Evolutionary conservation across 2,797 vertebrate genomes (phyloP).

Genomic region (Staurois parvus): DNA sequence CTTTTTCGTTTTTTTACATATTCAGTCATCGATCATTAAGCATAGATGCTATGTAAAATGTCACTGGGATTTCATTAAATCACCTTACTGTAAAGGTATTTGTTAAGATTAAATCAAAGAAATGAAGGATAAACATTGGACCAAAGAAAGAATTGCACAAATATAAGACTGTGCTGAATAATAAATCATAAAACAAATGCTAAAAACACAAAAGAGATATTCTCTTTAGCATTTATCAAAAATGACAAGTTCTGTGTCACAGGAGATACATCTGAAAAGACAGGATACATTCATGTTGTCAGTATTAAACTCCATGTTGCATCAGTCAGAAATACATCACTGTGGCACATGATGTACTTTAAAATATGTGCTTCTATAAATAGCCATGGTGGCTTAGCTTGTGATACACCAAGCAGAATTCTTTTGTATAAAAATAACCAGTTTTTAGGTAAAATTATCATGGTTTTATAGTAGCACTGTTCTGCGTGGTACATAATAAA

Average conservation of each 20-base stretch:
- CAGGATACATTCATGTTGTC: slow-evolving; percentile 28
- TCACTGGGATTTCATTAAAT: slow-evolving; percentile 40
- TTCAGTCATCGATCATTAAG: slow-evolving; percentile 44
- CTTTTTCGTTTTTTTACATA: slow-evolving; percentile 12
- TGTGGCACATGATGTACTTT: slow-evolving; percentile 6
- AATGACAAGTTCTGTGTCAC: slow-evolving; percentile 42
- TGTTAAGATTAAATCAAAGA: slow-evolving; percentile 37
- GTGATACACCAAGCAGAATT: not conserved
- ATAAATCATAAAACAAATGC: slow-evolving; percentile 21
- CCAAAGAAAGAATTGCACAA: not conserved
- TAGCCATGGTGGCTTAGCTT: not conserved
- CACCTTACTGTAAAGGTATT: slow-evolving; percentile 24
- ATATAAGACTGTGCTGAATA: slow-evolving; percentile 11
- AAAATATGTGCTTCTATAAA: not conserved
- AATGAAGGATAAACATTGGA: slow-evolving; percentile 33
- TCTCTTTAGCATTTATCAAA: slow-evolving; percentile 30
- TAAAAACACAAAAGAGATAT: slow-evolving; percentile 23
- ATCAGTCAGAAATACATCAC: slow-evolving; percentile 10
- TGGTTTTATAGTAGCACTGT: no score
- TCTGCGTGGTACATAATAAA: no score
- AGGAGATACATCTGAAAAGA: slow-evolving; percentile 43
- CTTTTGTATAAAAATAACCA: no score
- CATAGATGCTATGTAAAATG: slow-evolving; percentile 33
- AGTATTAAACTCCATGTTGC: slow-evolving; percentile 17
- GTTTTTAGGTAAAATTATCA: no score